Evolutionary conservation across 2,113 vertebrate species (phyloP).

Genomic region (Rhea pennata): DNA sequence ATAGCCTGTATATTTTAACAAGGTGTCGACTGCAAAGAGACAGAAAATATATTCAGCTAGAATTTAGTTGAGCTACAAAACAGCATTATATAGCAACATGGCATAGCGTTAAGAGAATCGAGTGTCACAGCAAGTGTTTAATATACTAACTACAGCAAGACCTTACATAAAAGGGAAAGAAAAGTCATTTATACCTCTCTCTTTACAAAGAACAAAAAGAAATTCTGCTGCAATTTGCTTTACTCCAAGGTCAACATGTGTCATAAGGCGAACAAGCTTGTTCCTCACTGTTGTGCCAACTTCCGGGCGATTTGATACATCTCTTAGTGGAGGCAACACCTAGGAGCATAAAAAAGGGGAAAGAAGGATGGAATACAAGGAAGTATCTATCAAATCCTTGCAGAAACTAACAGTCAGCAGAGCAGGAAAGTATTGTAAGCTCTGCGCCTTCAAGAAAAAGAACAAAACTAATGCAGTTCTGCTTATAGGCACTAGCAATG

Average conservation of each 20-base stretch:
- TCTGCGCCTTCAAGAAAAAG: neutral
- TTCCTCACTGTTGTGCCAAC: constrained; percentile 92
- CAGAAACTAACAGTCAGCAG: neutral
- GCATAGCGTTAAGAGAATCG: rapidly evolving
- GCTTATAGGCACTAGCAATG: neutral
- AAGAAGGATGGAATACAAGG: neutral
- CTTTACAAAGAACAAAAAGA: constrained; percentile 97
- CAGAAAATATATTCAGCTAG: neutral
- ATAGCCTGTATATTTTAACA: constrained; percentile 97
- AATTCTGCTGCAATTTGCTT: constrained; percentile 97
- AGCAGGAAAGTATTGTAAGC: neutral
- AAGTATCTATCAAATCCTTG: neutral
- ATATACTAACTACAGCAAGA: neutral
- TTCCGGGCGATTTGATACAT: constrained; percentile 93
- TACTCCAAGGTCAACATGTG: constrained; percentile 94
- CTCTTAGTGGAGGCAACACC: constrained; percentile 94
- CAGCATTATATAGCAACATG: neutral
- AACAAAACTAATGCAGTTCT: neutral
- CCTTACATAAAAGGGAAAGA: neutral
- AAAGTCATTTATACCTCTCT: constrained; percentile 84
- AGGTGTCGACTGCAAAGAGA: constrained; percentile 88
- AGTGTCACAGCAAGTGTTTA: neutral
- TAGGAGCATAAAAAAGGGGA: constrained; percentile 56
- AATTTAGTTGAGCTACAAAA: neutral
- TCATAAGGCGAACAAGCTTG: constrained; percentile 97